Conservation (phyloP, 2,113 vertebrate genomes). For the Gadus macrocephalus region DNA sequence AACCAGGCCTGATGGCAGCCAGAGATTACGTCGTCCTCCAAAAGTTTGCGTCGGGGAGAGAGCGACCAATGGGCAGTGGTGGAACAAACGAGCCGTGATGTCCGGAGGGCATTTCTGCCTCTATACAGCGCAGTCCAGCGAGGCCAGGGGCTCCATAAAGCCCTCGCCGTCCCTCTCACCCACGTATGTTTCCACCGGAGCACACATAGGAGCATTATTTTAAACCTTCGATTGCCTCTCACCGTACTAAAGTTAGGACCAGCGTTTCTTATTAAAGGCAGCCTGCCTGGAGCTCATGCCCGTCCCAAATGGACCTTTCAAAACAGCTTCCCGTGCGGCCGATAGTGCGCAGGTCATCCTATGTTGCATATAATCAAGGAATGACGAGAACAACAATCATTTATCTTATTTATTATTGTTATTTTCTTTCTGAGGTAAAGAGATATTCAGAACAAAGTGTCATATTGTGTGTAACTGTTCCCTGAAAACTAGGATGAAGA, state of each 20-base stretch:
- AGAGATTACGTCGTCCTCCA: constrained; percentile 40
- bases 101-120: constrained; percentile 37
- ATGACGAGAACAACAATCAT: constrained; percentile 13
- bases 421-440: not conserved
- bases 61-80: constrained; percentile 25
- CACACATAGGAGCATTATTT: constrained; percentile 46
- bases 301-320: constrained; percentile 38
- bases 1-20: constrained; percentile 40
- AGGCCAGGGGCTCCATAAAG: constrained; percentile 42
- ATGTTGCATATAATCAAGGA: constrained; percentile 11
- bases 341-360: not conserved
- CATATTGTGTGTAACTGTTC: constrained; percentile 43
- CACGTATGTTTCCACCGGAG: constrained; percentile 38
- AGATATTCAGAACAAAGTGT: constrained; percentile 44
- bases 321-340: constrained; percentile 23
- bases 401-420: not conserved
- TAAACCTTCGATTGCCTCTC: constrained; percentile 27
- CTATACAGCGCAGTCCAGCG: constrained; percentile 16
- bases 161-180: constrained; percentile 25
- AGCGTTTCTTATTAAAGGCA: constrained; percentile 33
- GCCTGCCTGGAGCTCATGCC: constrained; percentile 19
- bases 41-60: constrained; percentile 40
- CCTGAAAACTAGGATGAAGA: constrained; percentile 51
- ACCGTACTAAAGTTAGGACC: constrained; percentile 36
- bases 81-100: constrained; percentile 39